Evolutionary conservation across 2,113 vertebrate species (phyloP).

Genomic region (Pseudorectes ferrugineus): DNA sequence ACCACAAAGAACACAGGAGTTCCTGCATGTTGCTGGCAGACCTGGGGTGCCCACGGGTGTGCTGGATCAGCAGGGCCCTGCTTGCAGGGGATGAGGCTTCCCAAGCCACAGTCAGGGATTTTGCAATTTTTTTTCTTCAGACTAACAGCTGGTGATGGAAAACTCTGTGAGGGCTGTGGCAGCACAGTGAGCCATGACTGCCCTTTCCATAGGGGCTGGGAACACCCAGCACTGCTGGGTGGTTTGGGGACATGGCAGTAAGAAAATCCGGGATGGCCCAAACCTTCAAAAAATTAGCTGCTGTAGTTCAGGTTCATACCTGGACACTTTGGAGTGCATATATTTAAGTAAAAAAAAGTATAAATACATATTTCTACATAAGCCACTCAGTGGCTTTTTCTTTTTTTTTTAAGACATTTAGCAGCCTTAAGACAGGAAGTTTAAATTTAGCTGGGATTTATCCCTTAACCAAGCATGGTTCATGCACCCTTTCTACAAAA

Average conservation of each 20-base stretch:
- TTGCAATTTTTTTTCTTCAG: neutral
- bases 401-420: neutral
- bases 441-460: constrained; percentile 56
- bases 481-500: constrained; percentile 14
- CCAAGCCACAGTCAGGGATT: neutral
- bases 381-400: neutral
- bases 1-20: neutral
- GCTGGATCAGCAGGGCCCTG: neutral
- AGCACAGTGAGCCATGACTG: neutral
- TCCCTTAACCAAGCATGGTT: neutral
- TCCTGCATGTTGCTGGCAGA: neutral
- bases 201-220: neutral
- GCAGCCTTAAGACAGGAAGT: constrained; percentile 34
- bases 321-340: neutral
- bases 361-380: neutral
- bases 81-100: neutral
- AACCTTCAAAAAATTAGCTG: neutral
- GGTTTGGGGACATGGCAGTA: rapidly evolving
- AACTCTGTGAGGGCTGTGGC: neutral
- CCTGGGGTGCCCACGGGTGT: neutral
- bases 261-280: neutral
- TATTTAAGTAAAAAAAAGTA: neutral
- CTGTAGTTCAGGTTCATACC: neutral
- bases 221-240: neutral
- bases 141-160: neutral